Evolutionary conservation across 1,140 invertebrate genomes (phyloP).

Genomic region (Acromyrmex heyeri): DNA sequence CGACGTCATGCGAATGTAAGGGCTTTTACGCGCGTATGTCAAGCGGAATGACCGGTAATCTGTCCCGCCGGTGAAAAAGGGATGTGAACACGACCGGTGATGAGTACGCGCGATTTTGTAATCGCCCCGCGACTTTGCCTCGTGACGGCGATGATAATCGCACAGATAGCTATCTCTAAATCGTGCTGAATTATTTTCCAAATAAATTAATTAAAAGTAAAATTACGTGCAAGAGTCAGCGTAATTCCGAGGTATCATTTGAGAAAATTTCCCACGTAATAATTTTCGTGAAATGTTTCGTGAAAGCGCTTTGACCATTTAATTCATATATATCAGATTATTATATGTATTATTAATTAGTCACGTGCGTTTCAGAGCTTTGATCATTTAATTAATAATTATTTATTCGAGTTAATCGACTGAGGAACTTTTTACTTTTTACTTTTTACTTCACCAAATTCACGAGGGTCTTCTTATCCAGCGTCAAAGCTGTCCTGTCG

Average conservation of each 20-base stretch:
- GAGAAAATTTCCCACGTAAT: neutral
- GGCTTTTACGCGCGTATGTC: conserved; percentile 27
- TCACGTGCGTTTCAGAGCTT: neutral
- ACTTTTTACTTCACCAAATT: neutral
- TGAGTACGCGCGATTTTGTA: conserved; percentile 28
- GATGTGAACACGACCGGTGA: neutral
- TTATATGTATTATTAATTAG: neutral
- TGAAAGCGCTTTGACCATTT: neutral
- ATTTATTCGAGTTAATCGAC: neutral
- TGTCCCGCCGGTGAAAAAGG: conserved; percentile 22
- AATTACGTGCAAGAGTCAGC: neutral
- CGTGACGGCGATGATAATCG: neutral
- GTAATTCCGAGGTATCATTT: neutral
- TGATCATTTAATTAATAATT: neutral
- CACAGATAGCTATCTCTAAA: neutral
- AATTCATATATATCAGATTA: neutral
- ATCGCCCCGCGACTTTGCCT: neutral
- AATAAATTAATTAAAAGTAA: neutral
- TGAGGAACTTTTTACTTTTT: neutral
- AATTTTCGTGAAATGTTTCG: neutral
- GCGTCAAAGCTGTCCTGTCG: neutral
- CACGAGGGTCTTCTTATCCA: neutral
- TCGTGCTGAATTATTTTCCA: neutral
- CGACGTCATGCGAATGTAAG: conserved; percentile 44
- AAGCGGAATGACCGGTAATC: conserved; percentile 45